Evolutionary conservation across 2,888 invertebrate genomes (phyloP).

Genomic region (Syrista parreyssii): DNA sequence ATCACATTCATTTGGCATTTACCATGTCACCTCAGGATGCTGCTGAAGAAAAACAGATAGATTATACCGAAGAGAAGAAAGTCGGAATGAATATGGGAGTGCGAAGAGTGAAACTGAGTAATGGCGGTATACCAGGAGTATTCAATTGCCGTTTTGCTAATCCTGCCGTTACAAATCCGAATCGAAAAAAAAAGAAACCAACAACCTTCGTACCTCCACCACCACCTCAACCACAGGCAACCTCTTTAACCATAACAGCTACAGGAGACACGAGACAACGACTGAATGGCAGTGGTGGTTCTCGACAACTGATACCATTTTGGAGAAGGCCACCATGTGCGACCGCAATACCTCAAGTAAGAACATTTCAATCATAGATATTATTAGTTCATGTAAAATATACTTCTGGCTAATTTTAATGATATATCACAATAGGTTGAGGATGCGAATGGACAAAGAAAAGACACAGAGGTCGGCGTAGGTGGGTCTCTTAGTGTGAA

Average conservation of each 20-base stretch:
- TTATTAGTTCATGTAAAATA: neutral
- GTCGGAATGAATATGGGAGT: conserved; percentile 38
- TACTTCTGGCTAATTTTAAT: conserved; percentile 5
- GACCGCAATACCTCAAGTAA: conserved; percentile 59
- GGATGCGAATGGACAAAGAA: conserved; percentile 74
- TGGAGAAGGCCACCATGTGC: conserved; percentile 80
- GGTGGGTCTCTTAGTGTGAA: conserved; percentile 73
- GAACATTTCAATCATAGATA: conserved; percentile 3
- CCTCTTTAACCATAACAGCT: conserved; percentile 55
- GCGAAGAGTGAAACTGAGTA: conserved; percentile 57
- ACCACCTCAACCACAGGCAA: conserved; percentile 62
- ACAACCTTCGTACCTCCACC: conserved; percentile 87
- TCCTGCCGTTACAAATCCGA: conserved; percentile 75
- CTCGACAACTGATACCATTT: conserved; percentile 71
- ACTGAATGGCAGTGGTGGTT: conserved; percentile 49
- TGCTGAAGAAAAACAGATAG: conserved; percentile 48
- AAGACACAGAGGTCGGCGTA: conserved; percentile 79
- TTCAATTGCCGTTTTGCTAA: conserved; percentile 89
- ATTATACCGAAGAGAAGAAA: conserved; percentile 48
- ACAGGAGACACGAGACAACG: conserved; percentile 53
- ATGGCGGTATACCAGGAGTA: conserved; percentile 79
- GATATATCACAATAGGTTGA: conserved; percentile 61
- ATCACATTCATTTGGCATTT: neutral
- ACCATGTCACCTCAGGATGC: conserved; percentile 40
- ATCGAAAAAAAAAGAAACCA: conserved; percentile 90